Conservation (phyloP, 2,797 vertebrate species). For the Gymnoscopelus microlampas region DNA sequence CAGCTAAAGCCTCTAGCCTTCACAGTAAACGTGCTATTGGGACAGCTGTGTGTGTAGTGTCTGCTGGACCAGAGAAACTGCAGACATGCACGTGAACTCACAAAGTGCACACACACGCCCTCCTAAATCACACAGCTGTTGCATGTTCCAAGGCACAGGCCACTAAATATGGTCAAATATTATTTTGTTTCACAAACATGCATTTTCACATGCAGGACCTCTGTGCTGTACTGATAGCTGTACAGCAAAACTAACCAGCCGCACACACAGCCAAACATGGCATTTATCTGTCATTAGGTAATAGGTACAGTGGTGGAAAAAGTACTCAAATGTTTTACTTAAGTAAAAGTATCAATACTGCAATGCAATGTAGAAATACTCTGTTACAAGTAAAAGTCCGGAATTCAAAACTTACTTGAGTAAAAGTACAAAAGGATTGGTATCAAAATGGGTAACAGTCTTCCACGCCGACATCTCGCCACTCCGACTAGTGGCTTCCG, state of each 20-base stretch:
- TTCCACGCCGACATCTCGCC: no score
- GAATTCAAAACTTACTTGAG: no score
- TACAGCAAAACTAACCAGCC: no score
- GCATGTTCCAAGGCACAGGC: conserved; percentile 35
- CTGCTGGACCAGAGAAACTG: conserved; percentile 43
- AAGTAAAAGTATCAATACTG: no score
- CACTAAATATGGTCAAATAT: conserved; percentile 25
- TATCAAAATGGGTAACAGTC: no score
- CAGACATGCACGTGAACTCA: conserved; percentile 40
- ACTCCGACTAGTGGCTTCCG: no score
- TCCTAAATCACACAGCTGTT: conserved; percentile 59
- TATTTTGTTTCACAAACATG: conserved; percentile 3
- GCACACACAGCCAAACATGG: neutral
- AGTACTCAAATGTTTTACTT: no score
- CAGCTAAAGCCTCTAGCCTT: conserved; percentile 3
- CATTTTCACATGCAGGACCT: conserved; percentile 8
- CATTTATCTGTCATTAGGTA: no score
- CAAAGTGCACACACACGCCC: conserved; percentile 50
- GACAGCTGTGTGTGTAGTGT: conserved; percentile 56
- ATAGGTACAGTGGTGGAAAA: no score
- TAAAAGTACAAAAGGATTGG: no score
- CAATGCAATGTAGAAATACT: no score
- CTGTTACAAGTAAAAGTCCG: no score
- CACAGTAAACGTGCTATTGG: conserved; percentile 31
- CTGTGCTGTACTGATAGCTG: conserved; percentile 2